Conservation (phyloP, 1,140 invertebrate genomes). For the Vanessa tameamea region DNA sequence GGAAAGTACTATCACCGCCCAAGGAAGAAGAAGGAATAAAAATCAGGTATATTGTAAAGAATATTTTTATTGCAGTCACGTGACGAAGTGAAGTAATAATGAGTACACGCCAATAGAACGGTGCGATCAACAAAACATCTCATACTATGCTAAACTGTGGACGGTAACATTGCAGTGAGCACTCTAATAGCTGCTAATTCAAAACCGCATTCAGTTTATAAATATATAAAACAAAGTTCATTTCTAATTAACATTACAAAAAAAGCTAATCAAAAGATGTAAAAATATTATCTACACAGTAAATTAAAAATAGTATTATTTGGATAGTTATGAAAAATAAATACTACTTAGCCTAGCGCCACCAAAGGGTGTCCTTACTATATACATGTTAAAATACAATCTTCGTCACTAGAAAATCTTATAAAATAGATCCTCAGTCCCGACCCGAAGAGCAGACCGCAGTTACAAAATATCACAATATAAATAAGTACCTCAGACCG, state of each 20-base stretch:
- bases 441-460: slow-evolving; percentile 12
- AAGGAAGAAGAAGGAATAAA: background rate
- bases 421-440: slow-evolving; percentile 19
- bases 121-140: slow-evolving; percentile 20
- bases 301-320: slow-evolving; percentile 23
- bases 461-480: slow-evolving; percentile 43
- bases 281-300: slow-evolving; percentile 17
- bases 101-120: slow-evolving; percentile 47
- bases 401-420: slow-evolving; percentile 9
- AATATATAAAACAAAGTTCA: slow-evolving; percentile 3
- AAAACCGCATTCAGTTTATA: slow-evolving; percentile 15
- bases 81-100: slow-evolving; percentile 30
- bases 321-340: slow-evolving; percentile 33
- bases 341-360: slow-evolving; percentile 38
- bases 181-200: slow-evolving; percentile 15
- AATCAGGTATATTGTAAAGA: slow-evolving; percentile 9
- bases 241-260: background rate
- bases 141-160: slow-evolving; percentile 33
- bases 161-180: slow-evolving; percentile 46
- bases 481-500: slow-evolving; percentile 3
- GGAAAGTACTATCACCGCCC: too few relatives aligned
- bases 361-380: slow-evolving; percentile 17
- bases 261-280: background rate
- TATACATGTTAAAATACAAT: slow-evolving; percentile 27
- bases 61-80: slow-evolving; percentile 37